Conservation (phyloP, 2,113 vertebrate genomes). For the Rynchops niger region DNA sequence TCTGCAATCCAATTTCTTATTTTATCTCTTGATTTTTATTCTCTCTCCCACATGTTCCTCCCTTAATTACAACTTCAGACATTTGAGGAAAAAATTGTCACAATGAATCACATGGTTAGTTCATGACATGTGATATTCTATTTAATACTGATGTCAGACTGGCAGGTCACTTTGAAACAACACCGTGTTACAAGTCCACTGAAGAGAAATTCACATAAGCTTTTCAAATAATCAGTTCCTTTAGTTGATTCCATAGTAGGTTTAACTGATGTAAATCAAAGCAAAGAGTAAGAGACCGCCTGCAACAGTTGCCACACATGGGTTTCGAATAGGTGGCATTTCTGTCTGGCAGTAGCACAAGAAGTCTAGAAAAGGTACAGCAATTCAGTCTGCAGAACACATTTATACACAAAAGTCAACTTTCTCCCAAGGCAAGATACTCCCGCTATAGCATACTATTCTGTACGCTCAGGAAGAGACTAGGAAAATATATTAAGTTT, state of each 20-base stretch:
- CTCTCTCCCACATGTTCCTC: conserved; percentile 21
- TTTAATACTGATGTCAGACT: neutral
- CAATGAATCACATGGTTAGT: conserved; percentile 24
- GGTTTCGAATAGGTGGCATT: neutral
- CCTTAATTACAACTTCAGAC: conserved; percentile 31
- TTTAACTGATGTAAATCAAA: neutral
- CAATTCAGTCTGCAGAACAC: neutral
- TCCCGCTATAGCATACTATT: neutral
- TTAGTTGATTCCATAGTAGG: neutral
- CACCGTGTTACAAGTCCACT: neutral
- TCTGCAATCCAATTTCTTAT: conserved; percentile 22
- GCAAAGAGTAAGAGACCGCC: neutral
- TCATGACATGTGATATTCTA: neutral
- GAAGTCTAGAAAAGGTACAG: neutral
- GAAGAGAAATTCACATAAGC: neutral
- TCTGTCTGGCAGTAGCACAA: neutral
- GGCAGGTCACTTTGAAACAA: conserved; percentile 8
- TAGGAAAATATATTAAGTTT: neutral
- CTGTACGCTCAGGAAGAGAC: neutral
- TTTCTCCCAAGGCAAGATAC: neutral
- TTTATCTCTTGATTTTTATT: conserved; percentile 39
- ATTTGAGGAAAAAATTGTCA: neutral
- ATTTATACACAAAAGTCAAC: neutral
- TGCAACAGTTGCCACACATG: neutral
- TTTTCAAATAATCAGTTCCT: neutral